phyloP scores from a whole-genome alignment of 2,113 vertebrate genomes.

The Hassar affinis region DNA sequence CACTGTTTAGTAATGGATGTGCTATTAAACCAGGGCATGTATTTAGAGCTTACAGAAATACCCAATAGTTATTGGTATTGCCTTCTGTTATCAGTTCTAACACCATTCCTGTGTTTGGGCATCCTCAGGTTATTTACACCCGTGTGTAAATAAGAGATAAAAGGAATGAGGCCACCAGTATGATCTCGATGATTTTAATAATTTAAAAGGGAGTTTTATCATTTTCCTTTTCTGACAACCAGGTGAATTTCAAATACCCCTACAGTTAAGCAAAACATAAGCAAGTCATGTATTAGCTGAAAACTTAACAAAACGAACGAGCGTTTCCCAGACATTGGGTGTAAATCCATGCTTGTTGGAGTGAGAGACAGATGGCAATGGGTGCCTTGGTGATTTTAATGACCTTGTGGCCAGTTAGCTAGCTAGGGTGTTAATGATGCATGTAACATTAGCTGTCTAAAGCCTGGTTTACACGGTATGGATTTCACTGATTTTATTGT shows the following conservation, averaged over 20 bases:
- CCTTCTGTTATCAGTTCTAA: not conserved
- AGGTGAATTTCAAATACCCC: not conserved
- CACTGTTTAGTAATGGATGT: not conserved
- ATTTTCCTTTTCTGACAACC: not conserved
- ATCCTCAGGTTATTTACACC: not conserved
- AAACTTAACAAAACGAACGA: not conserved
- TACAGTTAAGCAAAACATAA: not conserved
- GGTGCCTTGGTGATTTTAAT: not conserved
- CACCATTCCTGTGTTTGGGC: not conserved
- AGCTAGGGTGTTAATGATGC: not conserved
- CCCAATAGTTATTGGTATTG: not conserved
- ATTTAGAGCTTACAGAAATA: not conserved
- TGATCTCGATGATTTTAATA: too few species aligned
- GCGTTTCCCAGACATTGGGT: not conserved
- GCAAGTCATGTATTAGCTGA: not conserved
- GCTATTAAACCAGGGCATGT: not conserved
- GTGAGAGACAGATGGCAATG: not conserved
- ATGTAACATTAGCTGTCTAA: not conserved
- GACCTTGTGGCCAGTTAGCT: not conserved
- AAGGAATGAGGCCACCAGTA: not conserved
- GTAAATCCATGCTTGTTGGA: not conserved
- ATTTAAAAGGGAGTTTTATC: not conserved
- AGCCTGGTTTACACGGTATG: not conserved
- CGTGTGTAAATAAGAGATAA: not conserved
- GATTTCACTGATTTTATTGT: not conserved